These are phyloP conservation scores for Melanerpes aurifrons DNA, from an alignment of 2,113 vertebrate species.

Conservation along the genomic window DNA sequence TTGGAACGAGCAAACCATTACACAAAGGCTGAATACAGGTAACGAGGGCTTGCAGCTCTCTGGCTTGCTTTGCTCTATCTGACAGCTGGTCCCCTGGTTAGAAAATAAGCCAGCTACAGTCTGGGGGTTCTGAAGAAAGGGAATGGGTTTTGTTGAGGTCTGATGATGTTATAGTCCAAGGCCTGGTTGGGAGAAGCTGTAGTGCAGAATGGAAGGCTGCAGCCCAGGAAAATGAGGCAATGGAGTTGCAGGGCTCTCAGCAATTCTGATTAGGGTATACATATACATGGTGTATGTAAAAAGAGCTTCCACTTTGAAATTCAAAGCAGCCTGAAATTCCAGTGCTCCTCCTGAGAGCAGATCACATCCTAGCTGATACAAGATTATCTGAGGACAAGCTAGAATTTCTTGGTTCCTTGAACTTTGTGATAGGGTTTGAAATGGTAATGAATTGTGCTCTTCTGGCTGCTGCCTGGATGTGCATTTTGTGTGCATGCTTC, in stretches of 20 bases:
- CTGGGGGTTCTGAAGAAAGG: not conserved
- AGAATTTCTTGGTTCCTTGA: constrained; percentile 39
- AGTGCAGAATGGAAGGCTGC: not conserved
- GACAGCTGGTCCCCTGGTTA: not conserved
- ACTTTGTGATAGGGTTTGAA: constrained; percentile 44
- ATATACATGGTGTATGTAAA: not conserved
- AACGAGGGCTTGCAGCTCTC: constrained; percentile 35
- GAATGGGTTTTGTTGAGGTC: not conserved
- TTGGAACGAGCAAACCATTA: constrained; percentile 83
- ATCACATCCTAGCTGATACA: not conserved
- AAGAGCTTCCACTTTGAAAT: constrained; percentile 39
- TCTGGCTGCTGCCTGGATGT: not conserved
- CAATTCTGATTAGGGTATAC: not conserved
- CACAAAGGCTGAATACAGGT: constrained; percentile 82
- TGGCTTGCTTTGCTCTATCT: constrained; percentile 7
- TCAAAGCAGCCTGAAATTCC: constrained; percentile 18
- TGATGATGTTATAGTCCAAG: not conserved
- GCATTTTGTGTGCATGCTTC: not conserved
- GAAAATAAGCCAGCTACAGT: not conserved
- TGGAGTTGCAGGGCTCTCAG: not conserved
- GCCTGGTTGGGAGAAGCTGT: not conserved
- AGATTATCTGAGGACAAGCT: constrained; percentile 54
- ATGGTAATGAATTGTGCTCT: constrained; percentile 25
- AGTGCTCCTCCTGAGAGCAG: not conserved
- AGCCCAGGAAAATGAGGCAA: not conserved